A percentile compares a stretch with the other conserved stretches of the same genome.
Conservation (phyloP, 2,113 vertebrate genomes). For the Psilopsiagon aurifrons region DNA sequence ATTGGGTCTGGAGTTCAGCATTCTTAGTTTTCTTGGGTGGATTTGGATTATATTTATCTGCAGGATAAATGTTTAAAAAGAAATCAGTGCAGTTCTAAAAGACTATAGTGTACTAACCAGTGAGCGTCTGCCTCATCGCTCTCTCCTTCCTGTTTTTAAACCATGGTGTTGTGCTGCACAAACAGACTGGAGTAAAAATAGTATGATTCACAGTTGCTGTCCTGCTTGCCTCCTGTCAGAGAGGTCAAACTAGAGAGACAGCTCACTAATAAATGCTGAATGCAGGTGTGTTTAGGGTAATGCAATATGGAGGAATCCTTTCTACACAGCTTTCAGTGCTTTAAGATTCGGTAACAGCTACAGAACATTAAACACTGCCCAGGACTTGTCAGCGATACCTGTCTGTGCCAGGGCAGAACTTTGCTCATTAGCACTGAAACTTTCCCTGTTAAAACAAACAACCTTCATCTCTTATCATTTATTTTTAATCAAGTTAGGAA, state of each 20-base stretch:
- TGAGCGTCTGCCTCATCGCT: not conserved
- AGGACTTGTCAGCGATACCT: not conserved
- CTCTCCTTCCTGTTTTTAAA: conserved; percentile 37
- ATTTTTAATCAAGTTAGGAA: not conserved
- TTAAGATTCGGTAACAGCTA: not conserved
- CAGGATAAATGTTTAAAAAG: not conserved
- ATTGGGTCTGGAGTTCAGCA: not conserved
- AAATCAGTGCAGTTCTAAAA: not conserved
- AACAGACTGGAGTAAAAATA: conserved; percentile 3
- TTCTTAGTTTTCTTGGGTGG: not conserved
- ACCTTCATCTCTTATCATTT: not conserved
- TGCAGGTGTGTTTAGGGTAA: not conserved
- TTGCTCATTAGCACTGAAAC: conserved; percentile 5
- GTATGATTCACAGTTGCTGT: not conserved
- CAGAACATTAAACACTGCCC: not conserved
- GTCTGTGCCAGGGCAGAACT: not conserved
- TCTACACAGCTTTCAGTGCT: not conserved
- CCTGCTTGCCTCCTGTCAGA: not conserved
- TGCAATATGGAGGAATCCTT: not conserved
- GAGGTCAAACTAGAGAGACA: conserved; percentile 18
- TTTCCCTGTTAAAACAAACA: not conserved
- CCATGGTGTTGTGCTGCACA: not conserved
- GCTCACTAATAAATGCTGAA: not conserved
- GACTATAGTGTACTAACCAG: not conserved
- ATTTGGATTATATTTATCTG: not conserved